Conservation (phyloP, 2,888 invertebrate genomes). For the Hanleya hanleyi region DNA sequence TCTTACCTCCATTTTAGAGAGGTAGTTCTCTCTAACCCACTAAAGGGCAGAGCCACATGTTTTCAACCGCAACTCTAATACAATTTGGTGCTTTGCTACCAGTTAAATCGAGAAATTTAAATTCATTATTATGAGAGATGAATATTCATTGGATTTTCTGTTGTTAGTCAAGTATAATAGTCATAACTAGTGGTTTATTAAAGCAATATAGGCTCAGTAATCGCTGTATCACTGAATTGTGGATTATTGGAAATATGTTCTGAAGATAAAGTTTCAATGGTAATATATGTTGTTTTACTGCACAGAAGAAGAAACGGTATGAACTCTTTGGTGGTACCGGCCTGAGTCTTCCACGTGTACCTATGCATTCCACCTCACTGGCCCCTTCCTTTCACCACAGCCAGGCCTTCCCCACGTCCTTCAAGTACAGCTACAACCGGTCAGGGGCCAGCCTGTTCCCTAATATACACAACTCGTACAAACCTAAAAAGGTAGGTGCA, state of each 20-base stretch:
- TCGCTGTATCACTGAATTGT: neutral
- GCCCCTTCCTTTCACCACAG: neutral
- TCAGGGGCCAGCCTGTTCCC: neutral
- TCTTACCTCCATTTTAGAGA: too few relatives aligned
- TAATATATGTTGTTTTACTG: neutral
- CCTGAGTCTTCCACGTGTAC: neutral
- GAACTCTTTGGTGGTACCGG: neutral
- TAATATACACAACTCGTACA: neutral
- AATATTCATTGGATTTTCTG: too few relatives aligned
- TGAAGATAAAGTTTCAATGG: neutral
- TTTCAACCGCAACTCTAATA: too few relatives aligned
- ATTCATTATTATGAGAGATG: too few relatives aligned
- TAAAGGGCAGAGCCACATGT: too few relatives aligned
- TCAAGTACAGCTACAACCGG: conserved; percentile 1
- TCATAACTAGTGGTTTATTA: too few relatives aligned
- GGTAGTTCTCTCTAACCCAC: too few relatives aligned
- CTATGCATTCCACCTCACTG: neutral
- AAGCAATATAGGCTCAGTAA: too few relatives aligned
- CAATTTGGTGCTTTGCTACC: too few relatives aligned
- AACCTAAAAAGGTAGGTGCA: neutral
- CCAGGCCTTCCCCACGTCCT: neutral
- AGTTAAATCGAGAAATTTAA: too few relatives aligned
- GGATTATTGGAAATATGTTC: neutral
- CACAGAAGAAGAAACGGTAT: neutral
- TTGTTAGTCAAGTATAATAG: too few relatives aligned